Conservation (phyloP, 2,888 invertebrate genomes). For the Drosophila suboccidentalis region DNA sequence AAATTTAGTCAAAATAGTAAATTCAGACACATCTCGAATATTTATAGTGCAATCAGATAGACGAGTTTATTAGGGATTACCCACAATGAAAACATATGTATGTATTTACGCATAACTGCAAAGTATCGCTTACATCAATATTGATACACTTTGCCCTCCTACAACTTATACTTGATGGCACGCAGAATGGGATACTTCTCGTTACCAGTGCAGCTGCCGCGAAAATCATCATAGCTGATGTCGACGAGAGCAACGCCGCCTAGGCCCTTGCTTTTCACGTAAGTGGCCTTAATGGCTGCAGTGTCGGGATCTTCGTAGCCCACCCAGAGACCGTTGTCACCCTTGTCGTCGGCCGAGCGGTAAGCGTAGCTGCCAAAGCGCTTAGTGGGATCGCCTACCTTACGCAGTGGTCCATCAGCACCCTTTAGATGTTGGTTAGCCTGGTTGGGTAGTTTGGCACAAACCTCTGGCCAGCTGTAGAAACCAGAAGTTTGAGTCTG, state of each 20-base stretch:
- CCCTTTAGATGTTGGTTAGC: slow-evolving; percentile 88
- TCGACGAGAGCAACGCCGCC: slow-evolving; percentile 92
- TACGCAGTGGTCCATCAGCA: slow-evolving; percentile 89
- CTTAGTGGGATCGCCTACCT: slow-evolving; percentile 92
- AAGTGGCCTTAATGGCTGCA: slow-evolving; percentile 91
- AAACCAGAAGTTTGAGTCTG: slow-evolving; percentile 90
- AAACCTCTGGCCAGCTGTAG: slow-evolving; percentile 92
- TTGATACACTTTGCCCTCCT: slow-evolving; percentile 30
- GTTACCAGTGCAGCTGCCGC: slow-evolving; percentile 92
- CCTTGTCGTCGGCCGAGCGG: slow-evolving; percentile 89
- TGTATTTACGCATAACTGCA: neutral
- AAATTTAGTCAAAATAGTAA: too few relatives aligned
- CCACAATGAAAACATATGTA: slow-evolving; percentile 13
- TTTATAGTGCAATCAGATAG: too few relatives aligned
- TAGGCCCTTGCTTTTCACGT: slow-evolving; percentile 90
- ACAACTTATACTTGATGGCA: slow-evolving; percentile 89
- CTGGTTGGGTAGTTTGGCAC: slow-evolving; percentile 88
- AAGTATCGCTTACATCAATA: neutral
- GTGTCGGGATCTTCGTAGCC: slow-evolving; percentile 94
- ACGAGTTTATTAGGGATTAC: slow-evolving; percentile 35
- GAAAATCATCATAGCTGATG: slow-evolving; percentile 92
- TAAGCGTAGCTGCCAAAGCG: slow-evolving; percentile 93
- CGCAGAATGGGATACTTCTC: slow-evolving; percentile 93
- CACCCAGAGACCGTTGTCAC: slow-evolving; percentile 91
- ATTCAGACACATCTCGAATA: too few relatives aligned